phyloP scores from a whole-genome alignment of 2,797 vertebrate species.

The Adrianichthys oophorus region DNA sequence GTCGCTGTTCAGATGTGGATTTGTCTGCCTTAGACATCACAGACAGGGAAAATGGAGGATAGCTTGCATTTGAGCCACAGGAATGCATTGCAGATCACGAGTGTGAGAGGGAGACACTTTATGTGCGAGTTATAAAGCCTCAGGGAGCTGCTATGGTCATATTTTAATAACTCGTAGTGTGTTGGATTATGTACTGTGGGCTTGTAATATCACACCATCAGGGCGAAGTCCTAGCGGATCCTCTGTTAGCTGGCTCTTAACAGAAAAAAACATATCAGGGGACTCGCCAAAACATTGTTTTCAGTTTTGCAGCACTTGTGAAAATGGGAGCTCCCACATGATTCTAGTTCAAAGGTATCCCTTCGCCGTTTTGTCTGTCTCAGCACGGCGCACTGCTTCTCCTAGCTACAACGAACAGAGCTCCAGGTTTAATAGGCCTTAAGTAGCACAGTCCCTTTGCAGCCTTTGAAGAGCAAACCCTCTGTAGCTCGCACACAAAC shows the following conservation, averaged over 20 bases:
- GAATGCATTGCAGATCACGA: conserved; percentile 45
- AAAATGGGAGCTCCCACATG: conserved; percentile 78
- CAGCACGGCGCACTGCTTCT: conserved; percentile 62
- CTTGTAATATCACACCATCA: conserved; percentile 76
- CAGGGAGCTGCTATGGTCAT: conserved; percentile 74
- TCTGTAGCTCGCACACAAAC: conserved; percentile 22
- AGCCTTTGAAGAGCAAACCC: conserved; percentile 76
- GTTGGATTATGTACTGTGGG: conserved; percentile 76
- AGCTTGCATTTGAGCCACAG: conserved; percentile 54
- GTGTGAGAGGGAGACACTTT: conserved; percentile 34
- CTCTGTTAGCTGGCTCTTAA: conserved; percentile 59
- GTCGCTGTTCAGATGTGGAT: neutral
- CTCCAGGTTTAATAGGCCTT: conserved; percentile 78
- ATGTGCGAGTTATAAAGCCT: conserved; percentile 67
- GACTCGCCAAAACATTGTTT: conserved; percentile 74
- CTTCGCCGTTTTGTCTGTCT: conserved; percentile 71
- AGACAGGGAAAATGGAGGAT: conserved; percentile 22
- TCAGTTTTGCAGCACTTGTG: conserved; percentile 76
- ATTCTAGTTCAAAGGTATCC: conserved; percentile 79
- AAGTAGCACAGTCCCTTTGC: conserved; percentile 65
- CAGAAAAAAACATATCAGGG: conserved; percentile 58
- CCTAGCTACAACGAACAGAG: conserved; percentile 63
- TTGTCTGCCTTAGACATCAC: neutral
- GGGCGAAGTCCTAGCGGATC: conserved; percentile 66
- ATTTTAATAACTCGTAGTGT: conserved; percentile 78